Evolutionary conservation across 2,888 invertebrate genomes (phyloP), one percentile per base, ranked within the genome.

Genomic region (Morinoia aosen): DNA sequence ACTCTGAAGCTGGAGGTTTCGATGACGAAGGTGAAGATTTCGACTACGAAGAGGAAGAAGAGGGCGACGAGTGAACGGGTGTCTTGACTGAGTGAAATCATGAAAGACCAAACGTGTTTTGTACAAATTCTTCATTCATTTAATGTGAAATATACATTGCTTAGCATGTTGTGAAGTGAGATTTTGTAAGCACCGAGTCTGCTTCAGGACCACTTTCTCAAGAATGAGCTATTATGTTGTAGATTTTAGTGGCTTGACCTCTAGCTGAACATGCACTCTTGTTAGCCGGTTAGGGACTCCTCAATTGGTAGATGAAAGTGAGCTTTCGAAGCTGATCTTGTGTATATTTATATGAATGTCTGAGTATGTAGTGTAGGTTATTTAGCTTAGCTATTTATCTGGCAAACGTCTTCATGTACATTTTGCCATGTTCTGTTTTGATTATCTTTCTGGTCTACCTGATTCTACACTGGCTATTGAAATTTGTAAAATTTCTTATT

Each of bases 21-120:
- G 95, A 96, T 14, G 96, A 96, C 57, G 95, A 96, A 33, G 96
- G 90, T 48, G 58, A 88, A 48, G 96, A 64, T 48, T 61, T 58
- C 58, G 96, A 95, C 58, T 95, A 95, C 11, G 96, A 96, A 25
- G 96, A 96, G 25, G 96, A 96, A 33, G 96, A 96, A n/a, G 95
- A 95, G 8, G 95, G 93, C 10, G 95, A 88, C 33, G 95, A 95
- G 25, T 95, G 90, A 57, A 95, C 76, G 76, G 25, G 95, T 33
- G 95, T 95, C 57, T 90, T 90, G 40, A 90, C 10, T 40, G 90
- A 90, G 90, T 90, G 76, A 76, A 76, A 76, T 90, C 90, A 90
- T 90, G 90, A 90, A 93, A 57, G 57, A 93, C 93, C 12, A 33
- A 57, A 48, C n/a, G 10, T 57, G 56, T 57, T 93, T 93, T 93